Percentiles rank a stretch among this genome's conserved stretches.
Evolutionary conservation across 2,113 vertebrate genomes (phyloP).

Genomic region (Psammodynastes pulverulentus): DNA sequence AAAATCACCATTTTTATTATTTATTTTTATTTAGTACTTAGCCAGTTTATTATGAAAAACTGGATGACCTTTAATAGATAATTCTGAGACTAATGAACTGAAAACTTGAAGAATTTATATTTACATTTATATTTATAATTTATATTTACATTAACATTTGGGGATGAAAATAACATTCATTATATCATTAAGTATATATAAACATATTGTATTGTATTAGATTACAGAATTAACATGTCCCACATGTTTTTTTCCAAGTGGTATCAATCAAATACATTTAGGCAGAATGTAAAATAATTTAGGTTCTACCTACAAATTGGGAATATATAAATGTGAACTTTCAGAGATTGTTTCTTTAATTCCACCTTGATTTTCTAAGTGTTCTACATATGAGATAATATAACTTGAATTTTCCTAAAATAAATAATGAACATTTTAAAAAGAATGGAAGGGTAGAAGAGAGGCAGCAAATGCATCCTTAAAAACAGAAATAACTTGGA

Average conservation of each 20-base stretch:
- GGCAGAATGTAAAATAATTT: background rate
- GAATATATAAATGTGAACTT: background rate
- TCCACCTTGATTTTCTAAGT: background rate
- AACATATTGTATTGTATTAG: background rate
- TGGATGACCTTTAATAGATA: background rate
- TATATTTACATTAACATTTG: background rate
- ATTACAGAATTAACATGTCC: background rate
- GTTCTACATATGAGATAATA: background rate
- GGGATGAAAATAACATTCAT: background rate
- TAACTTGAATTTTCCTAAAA: background rate
- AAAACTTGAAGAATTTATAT: background rate
- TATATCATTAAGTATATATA: background rate
- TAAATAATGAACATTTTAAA: background rate
- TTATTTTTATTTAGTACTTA: background rate
- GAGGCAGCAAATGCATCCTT: background rate
- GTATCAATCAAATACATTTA: background rate
- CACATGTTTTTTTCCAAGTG: background rate
- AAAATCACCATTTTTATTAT: background rate
- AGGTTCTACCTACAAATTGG: background rate
- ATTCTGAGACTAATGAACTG: background rate
- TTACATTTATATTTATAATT: background rate
- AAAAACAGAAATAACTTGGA: background rate
- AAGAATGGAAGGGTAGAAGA: background rate
- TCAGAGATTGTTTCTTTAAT: background rate
- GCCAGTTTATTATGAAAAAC: background rate